Evolutionary conservation across 2,797 vertebrate species (phyloP).

Genomic region (Ispidina picta): DNA sequence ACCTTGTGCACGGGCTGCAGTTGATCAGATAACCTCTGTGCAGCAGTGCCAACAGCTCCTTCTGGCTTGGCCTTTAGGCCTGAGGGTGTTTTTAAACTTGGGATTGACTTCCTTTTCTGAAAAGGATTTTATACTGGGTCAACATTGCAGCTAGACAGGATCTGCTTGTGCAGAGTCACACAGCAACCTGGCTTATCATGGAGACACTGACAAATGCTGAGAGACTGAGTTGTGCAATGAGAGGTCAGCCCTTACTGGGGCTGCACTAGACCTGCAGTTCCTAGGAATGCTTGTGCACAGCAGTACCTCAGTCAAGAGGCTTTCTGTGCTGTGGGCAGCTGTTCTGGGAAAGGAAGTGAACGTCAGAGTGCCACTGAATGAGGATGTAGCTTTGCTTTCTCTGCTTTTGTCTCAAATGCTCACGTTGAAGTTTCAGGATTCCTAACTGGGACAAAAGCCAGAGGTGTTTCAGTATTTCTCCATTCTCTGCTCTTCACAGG

Average conservation of each 20-base stretch:
- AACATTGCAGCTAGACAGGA: neutral
- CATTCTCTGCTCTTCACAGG: neutral
- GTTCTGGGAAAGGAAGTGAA: neutral
- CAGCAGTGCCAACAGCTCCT: neutral
- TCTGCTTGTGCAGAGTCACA: neutral
- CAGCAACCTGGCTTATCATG: neutral
- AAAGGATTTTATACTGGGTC: neutral
- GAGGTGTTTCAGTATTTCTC: neutral
- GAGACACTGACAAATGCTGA: neutral
- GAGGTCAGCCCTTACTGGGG: neutral
- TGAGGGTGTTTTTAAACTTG: neutral
- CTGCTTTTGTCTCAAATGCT: neutral
- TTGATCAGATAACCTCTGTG: neutral
- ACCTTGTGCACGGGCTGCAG: neutral
- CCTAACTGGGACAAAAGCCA: neutral
- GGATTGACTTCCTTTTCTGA: neutral
- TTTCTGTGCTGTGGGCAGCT: neutral
- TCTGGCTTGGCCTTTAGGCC: neutral
- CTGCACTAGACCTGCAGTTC: neutral
- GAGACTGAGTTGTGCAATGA: neutral
- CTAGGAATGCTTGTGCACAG: neutral
- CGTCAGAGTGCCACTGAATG: fast-evolving
- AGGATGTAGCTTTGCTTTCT: neutral
- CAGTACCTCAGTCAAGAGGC: neutral
- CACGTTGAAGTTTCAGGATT: neutral